Percentiles rank a stretch among this genome's conserved stretches.
These are phyloP conservation scores for Pocillopora grandis DNA, from an alignment of 92 coral and sea anemone genomes.

Conservation along the genomic window DNA sequence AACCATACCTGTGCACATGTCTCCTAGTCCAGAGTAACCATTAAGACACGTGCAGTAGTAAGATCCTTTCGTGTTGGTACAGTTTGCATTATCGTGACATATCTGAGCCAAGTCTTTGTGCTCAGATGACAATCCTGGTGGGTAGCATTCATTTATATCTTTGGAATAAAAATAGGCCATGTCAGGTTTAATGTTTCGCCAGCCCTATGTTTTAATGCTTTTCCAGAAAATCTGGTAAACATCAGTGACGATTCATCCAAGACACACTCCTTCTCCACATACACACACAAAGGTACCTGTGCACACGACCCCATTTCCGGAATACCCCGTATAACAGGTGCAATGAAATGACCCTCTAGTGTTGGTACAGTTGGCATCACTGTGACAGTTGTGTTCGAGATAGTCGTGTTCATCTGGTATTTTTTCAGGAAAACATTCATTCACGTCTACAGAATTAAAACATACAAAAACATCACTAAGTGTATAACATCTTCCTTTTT, in stretches of 20 bases:
- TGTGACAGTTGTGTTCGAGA: slow-evolving; percentile 61
- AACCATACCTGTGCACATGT: slow-evolving; percentile 53
- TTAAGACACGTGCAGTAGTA: slow-evolving; percentile 76
- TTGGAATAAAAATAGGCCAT: not conserved
- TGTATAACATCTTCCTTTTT: not conserved
- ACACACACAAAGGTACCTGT: slow-evolving; percentile 28
- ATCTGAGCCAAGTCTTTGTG: slow-evolving; percentile 57
- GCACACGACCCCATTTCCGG: slow-evolving; percentile 74
- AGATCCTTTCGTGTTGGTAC: slow-evolving; percentile 91
- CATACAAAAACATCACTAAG: too few species aligned
- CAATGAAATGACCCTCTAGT: slow-evolving; percentile 73
- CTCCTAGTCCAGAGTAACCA: slow-evolving; percentile 70
- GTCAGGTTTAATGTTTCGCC: too few species aligned
- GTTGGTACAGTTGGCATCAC: slow-evolving; percentile 71
- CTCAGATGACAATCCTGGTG: slow-evolving; percentile 37
- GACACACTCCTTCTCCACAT: too few species aligned
- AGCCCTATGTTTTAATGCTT: too few species aligned
- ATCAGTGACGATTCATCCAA: too few species aligned
- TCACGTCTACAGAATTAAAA: not conserved
- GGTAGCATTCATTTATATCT: slow-evolving; percentile 68
- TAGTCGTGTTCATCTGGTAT: slow-evolving; percentile 4
- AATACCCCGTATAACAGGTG: slow-evolving; percentile 72
- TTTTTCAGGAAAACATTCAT: slow-evolving; percentile 21
- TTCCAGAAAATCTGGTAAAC: too few species aligned
- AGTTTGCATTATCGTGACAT: slow-evolving; percentile 78